Evolutionary conservation across 2,888 invertebrate species (phyloP).

Genomic region (Dryobotodes eremita): DNA sequence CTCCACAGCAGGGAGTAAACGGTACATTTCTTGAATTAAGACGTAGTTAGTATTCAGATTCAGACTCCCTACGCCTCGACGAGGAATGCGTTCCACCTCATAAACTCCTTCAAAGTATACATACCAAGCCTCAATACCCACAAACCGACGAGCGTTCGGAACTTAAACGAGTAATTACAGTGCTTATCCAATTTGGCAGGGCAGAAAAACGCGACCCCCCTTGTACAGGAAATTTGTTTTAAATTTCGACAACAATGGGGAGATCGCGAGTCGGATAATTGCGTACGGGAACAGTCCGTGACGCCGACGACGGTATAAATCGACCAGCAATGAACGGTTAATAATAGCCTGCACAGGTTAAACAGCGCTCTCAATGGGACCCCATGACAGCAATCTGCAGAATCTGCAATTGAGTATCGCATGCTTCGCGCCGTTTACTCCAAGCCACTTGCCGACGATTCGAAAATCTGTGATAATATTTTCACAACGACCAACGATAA

Average conservation of each 20-base stretch:
- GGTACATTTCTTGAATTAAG: slow-evolving; percentile 55
- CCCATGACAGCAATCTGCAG: slow-evolving; percentile 80
- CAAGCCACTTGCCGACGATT: slow-evolving; percentile 61
- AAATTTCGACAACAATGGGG: slow-evolving; percentile 91
- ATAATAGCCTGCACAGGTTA: slow-evolving; percentile 85
- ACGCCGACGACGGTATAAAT: slow-evolving; percentile 85
- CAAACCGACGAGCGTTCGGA: slow-evolving; percentile 82
- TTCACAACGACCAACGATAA: slow-evolving; percentile 58
- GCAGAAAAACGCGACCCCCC: slow-evolving; percentile 89
- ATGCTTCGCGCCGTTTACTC: slow-evolving; percentile 78
- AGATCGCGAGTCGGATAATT: slow-evolving; percentile 88
- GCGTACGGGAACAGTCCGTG: slow-evolving; percentile 86
- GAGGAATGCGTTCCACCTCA: slow-evolving; percentile 79
- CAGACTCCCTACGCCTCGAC: slow-evolving; percentile 63
- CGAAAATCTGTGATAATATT: slow-evolving; percentile 63
- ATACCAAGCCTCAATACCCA: slow-evolving; percentile 71
- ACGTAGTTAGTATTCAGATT: slow-evolving; percentile 70
- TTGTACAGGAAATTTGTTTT: slow-evolving; percentile 90
- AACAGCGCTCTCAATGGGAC: slow-evolving; percentile 82
- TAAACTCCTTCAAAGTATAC: slow-evolving; percentile 80
- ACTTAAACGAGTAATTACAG: slow-evolving; percentile 89
- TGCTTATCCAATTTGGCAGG: slow-evolving; percentile 90
- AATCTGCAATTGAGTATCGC: slow-evolving; percentile 84
- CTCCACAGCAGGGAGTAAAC: slow-evolving; percentile 43
- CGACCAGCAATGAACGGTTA: slow-evolving; percentile 86